Evolutionary conservation across 2,113 vertebrate genomes (phyloP).

Genomic region (Acanthisitta chloris): DNA sequence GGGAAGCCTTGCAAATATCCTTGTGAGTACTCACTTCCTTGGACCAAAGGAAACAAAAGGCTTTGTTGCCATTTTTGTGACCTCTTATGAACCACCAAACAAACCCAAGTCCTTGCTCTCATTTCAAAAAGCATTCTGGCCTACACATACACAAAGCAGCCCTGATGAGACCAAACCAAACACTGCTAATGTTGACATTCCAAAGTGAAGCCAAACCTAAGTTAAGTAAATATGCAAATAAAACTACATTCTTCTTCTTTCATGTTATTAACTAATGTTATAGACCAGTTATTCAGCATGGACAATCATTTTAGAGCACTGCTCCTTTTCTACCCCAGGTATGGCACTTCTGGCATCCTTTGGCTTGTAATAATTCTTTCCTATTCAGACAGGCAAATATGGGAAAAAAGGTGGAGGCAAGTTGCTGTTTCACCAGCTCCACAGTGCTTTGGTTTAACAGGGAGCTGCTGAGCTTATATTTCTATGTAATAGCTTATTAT

Average conservation of each 20-base stretch:
- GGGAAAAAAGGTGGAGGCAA: background rate
- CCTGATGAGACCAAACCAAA: constrained; percentile 27
- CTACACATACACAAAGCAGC: background rate
- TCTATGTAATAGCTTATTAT: background rate
- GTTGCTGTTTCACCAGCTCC: background rate
- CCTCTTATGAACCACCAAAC: background rate
- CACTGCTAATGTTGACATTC: constrained; percentile 19
- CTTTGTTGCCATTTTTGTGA: background rate
- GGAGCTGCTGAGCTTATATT: background rate
- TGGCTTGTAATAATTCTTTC: background rate
- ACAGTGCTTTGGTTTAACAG: background rate
- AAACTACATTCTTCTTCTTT: constrained; percentile 1
- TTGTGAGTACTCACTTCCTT: background rate
- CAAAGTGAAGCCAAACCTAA: constrained; percentile 23
- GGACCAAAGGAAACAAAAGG: background rate
- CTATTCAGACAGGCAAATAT: background rate
- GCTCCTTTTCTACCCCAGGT: background rate
- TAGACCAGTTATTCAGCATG: background rate
- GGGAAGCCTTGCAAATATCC: background rate
- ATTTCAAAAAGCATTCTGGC: background rate
- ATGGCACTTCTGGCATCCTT: background rate
- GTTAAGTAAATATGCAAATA: constrained; percentile 37
- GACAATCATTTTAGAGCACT: background rate
- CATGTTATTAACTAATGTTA: background rate
- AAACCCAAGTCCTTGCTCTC: background rate